Conservation (phyloP, 1,140 invertebrate species). For the Danaus plexippus region DNA sequence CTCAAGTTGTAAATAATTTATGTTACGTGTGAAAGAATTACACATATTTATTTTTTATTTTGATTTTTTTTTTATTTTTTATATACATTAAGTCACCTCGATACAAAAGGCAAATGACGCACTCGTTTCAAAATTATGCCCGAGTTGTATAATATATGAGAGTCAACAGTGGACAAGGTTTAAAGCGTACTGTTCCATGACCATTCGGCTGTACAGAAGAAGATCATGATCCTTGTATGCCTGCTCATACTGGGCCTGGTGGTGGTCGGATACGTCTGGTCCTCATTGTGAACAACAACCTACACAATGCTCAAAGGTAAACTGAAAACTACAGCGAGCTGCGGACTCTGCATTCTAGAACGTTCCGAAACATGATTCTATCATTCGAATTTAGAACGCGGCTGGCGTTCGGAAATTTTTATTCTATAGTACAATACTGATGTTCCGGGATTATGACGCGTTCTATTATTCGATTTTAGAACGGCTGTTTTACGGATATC, state of each 20-base stretch:
- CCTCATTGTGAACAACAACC: constrained; percentile 53
- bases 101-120: constrained; percentile 61
- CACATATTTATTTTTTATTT: constrained; percentile 71
- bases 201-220: constrained; percentile 86
- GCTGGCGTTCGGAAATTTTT: too few relatives aligned
- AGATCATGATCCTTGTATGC: constrained; percentile 99
- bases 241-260: constrained; percentile 91
- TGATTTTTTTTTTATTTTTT: constrained; percentile 56
- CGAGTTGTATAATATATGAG: constrained; percentile 15
- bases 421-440: too few relatives aligned
- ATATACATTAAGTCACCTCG: constrained; percentile 16
- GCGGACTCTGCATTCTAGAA: constrained; percentile 14
- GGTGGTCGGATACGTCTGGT: constrained; percentile 76
- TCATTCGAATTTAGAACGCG: too few relatives aligned
- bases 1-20: constrained; percentile 68
- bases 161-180: constrained; percentile 33
- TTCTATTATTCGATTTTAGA: too few relatives aligned
- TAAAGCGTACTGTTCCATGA: constrained; percentile 68
- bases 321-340: constrained; percentile 28
- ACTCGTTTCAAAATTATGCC: constrained; percentile 32
- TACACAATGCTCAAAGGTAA: constrained; percentile 59
- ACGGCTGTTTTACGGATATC: too few relatives aligned
- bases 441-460: too few relatives aligned
- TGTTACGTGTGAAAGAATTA: constrained; percentile 51
- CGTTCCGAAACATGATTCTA: background rate